Evolutionary conservation across 2,888 invertebrate species (phyloP).

Genomic region (Drosophila meridionalis): DNA sequence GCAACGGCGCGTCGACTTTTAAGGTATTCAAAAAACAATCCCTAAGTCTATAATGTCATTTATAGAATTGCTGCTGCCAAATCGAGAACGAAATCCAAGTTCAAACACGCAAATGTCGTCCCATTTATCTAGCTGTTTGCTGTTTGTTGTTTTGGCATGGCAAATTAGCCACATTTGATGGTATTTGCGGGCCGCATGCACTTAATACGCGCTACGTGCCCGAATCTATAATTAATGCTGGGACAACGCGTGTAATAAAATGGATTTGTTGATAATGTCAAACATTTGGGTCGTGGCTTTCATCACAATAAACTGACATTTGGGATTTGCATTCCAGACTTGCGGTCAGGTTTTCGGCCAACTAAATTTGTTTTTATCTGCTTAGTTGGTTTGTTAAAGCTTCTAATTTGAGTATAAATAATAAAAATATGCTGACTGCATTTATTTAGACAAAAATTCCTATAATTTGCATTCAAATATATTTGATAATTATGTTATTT

Average conservation of each 20-base stretch:
- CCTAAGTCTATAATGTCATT: constrained; percentile 3
- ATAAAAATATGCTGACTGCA: neutral
- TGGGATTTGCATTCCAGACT: constrained; percentile 16
- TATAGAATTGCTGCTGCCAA: constrained; percentile 16
- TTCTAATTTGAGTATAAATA: neutral
- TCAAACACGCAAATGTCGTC: constrained; percentile 20
- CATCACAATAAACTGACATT: constrained; percentile 32
- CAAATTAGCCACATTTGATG: constrained; percentile 55
- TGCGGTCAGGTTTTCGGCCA: neutral
- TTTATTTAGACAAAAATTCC: neutral
- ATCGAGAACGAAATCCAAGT: constrained; percentile 26
- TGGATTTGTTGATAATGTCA: constrained; percentile 58
- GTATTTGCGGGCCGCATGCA: constrained; percentile 19
- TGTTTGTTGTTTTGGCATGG: constrained; percentile 17
- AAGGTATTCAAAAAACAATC: neutral
- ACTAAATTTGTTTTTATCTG: neutral
- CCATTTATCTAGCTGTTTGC: constrained; percentile 15
- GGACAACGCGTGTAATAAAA: constrained; percentile 43
- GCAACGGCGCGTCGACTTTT: too few species aligned
- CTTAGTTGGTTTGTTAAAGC: neutral
- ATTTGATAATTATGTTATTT: neutral
- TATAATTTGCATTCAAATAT: neutral
- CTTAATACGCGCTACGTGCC: constrained; percentile 66
- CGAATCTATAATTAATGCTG: constrained; percentile 60
- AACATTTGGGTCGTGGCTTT: constrained; percentile 30